Conservation (phyloP, 2,797 vertebrate species). For the Myotis pilosus region DNA sequence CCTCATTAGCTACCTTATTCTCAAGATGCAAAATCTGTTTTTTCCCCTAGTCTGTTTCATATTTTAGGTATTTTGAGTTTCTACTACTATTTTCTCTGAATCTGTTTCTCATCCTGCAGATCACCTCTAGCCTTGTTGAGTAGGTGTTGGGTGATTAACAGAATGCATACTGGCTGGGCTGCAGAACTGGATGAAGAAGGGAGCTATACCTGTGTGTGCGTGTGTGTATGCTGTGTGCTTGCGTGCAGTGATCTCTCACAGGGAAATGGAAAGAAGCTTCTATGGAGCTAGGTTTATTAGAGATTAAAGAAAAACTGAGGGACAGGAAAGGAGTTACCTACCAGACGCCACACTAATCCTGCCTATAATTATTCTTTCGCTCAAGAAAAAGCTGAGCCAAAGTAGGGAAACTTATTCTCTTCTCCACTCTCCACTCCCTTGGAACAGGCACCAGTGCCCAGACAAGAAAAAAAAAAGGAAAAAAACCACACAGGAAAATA, state of each 20-base stretch:
- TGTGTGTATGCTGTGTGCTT: background rate
- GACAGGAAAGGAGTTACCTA: background rate
- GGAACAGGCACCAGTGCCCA: background rate
- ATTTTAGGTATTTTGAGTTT: background rate
- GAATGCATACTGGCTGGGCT: background rate
- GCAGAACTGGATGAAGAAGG: too few species aligned
- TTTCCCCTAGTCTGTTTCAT: background rate
- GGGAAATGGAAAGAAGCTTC: background rate
- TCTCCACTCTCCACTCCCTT: background rate
- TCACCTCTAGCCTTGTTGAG: background rate
- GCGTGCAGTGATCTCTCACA: background rate
- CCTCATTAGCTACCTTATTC: background rate
- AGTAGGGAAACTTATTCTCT: background rate
- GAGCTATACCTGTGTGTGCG: background rate
- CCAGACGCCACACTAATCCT: background rate
- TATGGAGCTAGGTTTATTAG: background rate
- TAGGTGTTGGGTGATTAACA: background rate
- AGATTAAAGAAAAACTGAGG: background rate
- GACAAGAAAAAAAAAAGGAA: background rate
- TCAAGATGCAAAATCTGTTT: background rate
- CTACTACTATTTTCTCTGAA: background rate
- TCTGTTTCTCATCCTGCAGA: background rate
- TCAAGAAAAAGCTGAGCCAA: background rate
- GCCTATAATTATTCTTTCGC: background rate
- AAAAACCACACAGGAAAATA: background rate